phyloP scores from a whole-genome alignment of 1,140 invertebrate genomes.

The Cyrtorhinus lividipennis region DNA sequence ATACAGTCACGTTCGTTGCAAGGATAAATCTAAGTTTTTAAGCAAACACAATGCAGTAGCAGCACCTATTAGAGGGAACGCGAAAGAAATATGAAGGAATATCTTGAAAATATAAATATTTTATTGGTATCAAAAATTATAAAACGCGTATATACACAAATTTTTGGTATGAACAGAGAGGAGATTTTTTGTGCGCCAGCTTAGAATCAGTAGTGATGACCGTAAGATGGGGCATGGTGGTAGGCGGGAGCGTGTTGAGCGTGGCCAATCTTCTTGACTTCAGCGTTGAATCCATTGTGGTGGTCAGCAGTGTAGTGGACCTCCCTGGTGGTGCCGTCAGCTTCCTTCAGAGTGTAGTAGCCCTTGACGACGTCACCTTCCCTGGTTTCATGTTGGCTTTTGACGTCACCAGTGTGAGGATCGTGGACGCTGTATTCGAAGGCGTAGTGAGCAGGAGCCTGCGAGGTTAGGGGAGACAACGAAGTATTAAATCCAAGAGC shows the following conservation, averaged over 20 bases:
- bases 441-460: constrained; percentile 23
- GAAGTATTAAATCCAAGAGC: too few relatives aligned
- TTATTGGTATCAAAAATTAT: too few relatives aligned
- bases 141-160: too few relatives aligned
- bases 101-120: too few relatives aligned
- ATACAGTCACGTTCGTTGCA: too few relatives aligned
- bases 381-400: constrained; percentile 47
- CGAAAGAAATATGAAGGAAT: too few relatives aligned
- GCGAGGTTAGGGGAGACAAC: too few relatives aligned
- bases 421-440: constrained; percentile 30
- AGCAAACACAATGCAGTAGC: too few relatives aligned
- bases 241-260: not conserved
- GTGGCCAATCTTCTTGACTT: not conserved
- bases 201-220: not conserved
- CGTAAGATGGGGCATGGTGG: not conserved
- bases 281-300: constrained; percentile 16
- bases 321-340: constrained; percentile 30
- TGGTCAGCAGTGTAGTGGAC: not conserved
- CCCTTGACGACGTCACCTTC: constrained; percentile 36
- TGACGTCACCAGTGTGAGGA: constrained; percentile 43
- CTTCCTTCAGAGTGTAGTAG: constrained; percentile 32
- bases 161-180: too few relatives aligned
- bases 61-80: too few relatives aligned
- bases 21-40: too few relatives aligned
- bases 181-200: too few relatives aligned